Conservation (phyloP, 2,113 vertebrate genomes). For the Sakesphorus luctuosus region DNA sequence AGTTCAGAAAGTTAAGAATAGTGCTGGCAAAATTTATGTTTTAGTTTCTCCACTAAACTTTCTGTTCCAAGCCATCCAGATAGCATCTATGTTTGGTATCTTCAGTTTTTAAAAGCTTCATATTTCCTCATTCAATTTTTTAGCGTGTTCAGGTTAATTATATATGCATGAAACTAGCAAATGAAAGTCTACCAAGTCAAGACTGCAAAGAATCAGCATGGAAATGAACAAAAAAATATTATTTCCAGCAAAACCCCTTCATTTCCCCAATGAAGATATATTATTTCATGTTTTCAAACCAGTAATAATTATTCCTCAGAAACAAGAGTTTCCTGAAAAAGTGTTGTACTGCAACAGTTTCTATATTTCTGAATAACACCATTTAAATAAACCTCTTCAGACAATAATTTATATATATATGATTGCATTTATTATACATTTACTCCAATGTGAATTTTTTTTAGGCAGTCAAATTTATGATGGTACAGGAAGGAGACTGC, state of each 20-base stretch:
- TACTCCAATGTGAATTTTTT: neutral
- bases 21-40: neutral
- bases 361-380: neutral
- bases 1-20: neutral
- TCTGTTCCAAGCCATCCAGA: neutral
- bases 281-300: neutral
- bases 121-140: neutral
- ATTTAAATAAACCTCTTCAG: neutral
- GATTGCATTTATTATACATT: neutral
- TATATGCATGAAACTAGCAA: neutral
- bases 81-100: neutral
- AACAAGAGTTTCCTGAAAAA: neutral
- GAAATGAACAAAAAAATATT: neutral
- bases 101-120: neutral
- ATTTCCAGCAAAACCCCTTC: neutral
- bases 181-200: neutral
- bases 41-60: neutral
- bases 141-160: neutral
- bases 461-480: neutral
- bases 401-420: neutral
- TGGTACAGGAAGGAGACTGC: neutral
- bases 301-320: neutral
- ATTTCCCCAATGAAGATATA: neutral
- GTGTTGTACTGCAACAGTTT: neutral
- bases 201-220: neutral